These are phyloP conservation scores for Brachionus asplanchnoidis DNA, from an alignment of 1,140 invertebrate species.

Conservation along the genomic window DNA sequence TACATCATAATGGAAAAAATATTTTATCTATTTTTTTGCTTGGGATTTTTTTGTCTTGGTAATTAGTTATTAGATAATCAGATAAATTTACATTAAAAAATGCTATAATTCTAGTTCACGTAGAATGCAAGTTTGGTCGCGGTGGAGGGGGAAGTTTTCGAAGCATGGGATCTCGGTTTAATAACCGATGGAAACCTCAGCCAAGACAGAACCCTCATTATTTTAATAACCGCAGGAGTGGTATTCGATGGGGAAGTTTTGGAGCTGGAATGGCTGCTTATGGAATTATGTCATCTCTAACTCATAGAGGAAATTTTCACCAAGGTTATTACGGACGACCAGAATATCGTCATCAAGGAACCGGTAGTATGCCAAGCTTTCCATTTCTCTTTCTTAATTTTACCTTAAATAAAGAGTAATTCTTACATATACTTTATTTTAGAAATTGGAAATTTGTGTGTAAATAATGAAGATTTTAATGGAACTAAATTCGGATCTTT, in stretches of 20 bases:
- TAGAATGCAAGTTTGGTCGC: constrained; percentile 10
- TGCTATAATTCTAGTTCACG: neutral
- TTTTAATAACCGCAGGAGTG: neutral
- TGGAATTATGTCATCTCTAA: constrained; percentile 22
- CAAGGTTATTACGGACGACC: constrained; percentile 18
- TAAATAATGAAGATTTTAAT: constrained; percentile 41
- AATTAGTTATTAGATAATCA: neutral
- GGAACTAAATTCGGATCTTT: constrained; percentile 39
- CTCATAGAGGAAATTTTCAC: neutral
- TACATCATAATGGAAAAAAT: neutral
- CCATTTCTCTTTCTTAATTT: neutral
- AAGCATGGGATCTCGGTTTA: neutral
- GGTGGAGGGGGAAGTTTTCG: constrained; percentile 31
- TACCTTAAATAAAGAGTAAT: neutral
- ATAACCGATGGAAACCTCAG: neutral
- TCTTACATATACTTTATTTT: neutral
- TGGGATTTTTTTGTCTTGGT: neutral
- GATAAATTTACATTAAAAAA: neutral
- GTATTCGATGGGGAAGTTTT: constrained; percentile 35
- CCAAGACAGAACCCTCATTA: neutral
- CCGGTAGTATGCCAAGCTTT: neutral
- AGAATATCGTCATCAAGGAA: neutral
- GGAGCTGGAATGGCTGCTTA: constrained; percentile 36
- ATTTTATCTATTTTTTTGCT: neutral
- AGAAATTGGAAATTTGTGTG: neutral